Percentiles rank a stretch among this genome's conserved stretches.
These are phyloP conservation scores for Antedon mediterranea DNA, from an alignment of 53 echinoderm and acorn worm species.

Conservation along the genomic window DNA sequence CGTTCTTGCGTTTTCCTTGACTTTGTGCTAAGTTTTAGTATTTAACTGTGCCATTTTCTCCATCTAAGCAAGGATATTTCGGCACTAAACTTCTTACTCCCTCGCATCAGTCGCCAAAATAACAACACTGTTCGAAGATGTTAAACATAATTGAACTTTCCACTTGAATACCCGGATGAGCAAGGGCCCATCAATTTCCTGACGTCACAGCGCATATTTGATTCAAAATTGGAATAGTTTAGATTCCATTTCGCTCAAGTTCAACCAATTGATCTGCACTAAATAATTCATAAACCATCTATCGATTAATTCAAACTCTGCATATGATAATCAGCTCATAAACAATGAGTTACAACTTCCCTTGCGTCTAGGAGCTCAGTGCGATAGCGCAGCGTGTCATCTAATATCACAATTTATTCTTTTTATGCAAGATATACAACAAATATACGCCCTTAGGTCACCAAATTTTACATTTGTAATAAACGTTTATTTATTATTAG, in stretches of 20 bases:
- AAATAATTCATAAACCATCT: not conserved
- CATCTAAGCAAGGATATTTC: not conserved
- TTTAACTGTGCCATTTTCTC: not conserved
- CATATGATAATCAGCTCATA: not conserved
- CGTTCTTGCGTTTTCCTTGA: not conserved
- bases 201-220: not conserved
- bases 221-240: not conserved
- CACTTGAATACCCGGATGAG: not conserved
- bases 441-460: too few relatives aligned
- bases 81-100: not conserved
- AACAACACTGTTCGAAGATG: not conserved
- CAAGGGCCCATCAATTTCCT: not conserved
- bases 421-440: too few relatives aligned
- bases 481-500: not conserved
- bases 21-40: not conserved
- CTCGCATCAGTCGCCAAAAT: not conserved
- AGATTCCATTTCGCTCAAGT: not conserved
- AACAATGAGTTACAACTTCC: not conserved
- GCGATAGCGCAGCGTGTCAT: too few relatives aligned
- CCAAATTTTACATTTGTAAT: too few relatives aligned
- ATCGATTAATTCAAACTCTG: not conserved
- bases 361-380: not conserved
- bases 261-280: not conserved
- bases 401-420: too few relatives aligned
- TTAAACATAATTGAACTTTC: constrained; percentile 1